These are phyloP conservation scores for Corythoichthys intestinalis DNA, from an alignment of 2,113 vertebrate genomes.

Conservation along the genomic window DNA sequence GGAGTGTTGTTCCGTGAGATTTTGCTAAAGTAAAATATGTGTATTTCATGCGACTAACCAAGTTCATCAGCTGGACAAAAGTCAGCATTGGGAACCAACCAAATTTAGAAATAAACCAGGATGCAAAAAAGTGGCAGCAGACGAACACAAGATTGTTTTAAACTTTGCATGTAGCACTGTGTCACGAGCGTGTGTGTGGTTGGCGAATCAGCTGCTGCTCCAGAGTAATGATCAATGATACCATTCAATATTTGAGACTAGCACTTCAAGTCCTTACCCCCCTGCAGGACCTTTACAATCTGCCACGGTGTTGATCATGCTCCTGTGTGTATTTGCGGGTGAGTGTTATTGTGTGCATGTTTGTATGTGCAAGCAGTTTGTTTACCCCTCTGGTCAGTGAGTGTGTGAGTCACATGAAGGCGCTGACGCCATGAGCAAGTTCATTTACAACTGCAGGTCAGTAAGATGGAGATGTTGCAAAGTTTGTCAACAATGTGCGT, in stretches of 20 bases:
- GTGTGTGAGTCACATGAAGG: slow-evolving; percentile 57
- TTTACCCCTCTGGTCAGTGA: slow-evolving; percentile 65
- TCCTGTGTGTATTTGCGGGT: slow-evolving; percentile 1
- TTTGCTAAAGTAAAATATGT: no score
- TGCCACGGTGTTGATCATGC: slow-evolving; percentile 25
- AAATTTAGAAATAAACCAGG: background rate
- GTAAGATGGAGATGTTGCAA: background rate
- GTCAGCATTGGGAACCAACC: background rate
- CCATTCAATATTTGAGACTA: slow-evolving; percentile 47
- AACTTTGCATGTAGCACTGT: slow-evolving; percentile 22
- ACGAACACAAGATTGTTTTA: background rate
- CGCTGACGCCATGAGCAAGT: slow-evolving; percentile 26
- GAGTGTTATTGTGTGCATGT: slow-evolving; percentile 10
- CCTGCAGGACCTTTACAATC: slow-evolving; percentile 46
- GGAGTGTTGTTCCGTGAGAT: no score
- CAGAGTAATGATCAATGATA: slow-evolving; percentile 45
- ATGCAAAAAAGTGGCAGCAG: background rate
- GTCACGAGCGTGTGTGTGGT: slow-evolving; percentile 29
- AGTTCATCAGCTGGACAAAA: background rate
- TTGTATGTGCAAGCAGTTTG: slow-evolving; percentile 29
- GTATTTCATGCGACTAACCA: no score
- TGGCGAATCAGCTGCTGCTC: slow-evolving; percentile 33
- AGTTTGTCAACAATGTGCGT: background rate
- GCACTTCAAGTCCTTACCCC: slow-evolving; percentile 25
- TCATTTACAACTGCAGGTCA: slow-evolving; percentile 15